These are phyloP conservation scores for Parochlus steinenii DNA, from an alignment of 2,888 invertebrate genomes.

Conservation along the genomic window DNA sequence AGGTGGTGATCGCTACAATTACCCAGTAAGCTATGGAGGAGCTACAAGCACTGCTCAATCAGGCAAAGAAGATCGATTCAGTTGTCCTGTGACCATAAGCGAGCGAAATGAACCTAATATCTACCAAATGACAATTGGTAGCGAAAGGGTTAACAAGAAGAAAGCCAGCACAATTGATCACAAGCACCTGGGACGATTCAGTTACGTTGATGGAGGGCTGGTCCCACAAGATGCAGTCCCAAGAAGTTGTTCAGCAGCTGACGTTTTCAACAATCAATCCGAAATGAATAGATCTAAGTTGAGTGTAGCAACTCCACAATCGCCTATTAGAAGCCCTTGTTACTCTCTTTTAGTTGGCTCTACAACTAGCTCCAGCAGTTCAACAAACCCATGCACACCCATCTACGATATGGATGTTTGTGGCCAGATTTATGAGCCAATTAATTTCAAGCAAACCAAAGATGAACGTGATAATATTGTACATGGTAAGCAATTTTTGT, in stretches of 20 bases:
- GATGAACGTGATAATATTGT: background rate
- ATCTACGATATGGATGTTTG: conserved; percentile 24
- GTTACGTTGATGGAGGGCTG: no score
- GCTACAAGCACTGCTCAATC: conserved; percentile 22
- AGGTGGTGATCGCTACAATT: conserved; percentile 23
- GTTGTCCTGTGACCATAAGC: conserved; percentile 22
- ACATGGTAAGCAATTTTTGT: no score
- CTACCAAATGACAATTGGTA: conserved; percentile 3
- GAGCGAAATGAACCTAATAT: background rate
- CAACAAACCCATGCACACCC: conserved; percentile 27
- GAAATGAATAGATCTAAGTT: conserved; percentile 24
- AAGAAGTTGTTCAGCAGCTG: conserved; percentile 20
- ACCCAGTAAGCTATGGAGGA: conserved; percentile 28
- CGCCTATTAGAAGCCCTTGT: conserved; percentile 28
- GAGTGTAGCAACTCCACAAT: conserved; percentile 24
- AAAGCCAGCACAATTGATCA: conserved; percentile 7
- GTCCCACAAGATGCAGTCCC: conserved; percentile 16
- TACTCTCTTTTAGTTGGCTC: conserved; percentile 30
- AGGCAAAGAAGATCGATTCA: conserved; percentile 26
- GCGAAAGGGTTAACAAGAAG: background rate
- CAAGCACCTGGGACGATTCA: background rate
- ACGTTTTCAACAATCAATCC: conserved; percentile 8
- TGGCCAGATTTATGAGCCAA: conserved; percentile 10
- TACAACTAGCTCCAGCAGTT: conserved; percentile 30
- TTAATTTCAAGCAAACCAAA: conserved; percentile 5